phyloP scores from a whole-genome alignment of 2,797 vertebrate genomes.

The Morelia viridis region DNA sequence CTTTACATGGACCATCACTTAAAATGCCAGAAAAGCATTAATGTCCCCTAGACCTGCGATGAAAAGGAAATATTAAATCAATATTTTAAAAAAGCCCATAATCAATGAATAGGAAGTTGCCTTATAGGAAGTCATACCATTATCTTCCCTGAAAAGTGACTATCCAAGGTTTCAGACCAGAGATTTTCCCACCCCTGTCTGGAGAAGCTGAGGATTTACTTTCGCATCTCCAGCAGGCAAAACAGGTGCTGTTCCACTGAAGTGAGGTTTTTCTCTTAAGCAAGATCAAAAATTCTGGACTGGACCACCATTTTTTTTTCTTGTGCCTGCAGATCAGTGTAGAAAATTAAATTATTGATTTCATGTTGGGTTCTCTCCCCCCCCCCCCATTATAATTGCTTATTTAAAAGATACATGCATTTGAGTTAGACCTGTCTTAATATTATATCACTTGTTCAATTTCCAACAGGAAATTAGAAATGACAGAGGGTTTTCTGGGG shows the following conservation, averaged over 20 bases:
- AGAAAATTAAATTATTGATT: too few species aligned
- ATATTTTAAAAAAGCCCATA: too few species aligned
- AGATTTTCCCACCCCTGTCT: neutral
- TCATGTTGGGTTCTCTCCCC: neutral
- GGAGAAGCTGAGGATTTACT: neutral
- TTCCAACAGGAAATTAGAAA: neutral
- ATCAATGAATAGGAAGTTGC: neutral
- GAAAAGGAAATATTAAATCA: neutral
- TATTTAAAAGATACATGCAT: neutral
- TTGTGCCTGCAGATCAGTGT: neutral
- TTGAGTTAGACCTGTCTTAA: neutral
- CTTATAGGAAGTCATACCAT: neutral
- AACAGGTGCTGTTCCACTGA: neutral
- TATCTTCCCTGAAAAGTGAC: neutral
- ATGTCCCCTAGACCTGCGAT: slow-evolving; percentile 38
- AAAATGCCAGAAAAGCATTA: slow-evolving; percentile 50
- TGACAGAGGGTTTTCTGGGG: neutral
- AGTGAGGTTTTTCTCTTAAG: neutral
- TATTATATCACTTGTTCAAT: neutral
- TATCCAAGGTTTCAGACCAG: neutral
- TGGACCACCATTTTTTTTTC: too few species aligned
- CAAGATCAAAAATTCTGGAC: neutral
- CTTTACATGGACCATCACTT: slow-evolving; percentile 47
- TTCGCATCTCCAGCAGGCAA: neutral
- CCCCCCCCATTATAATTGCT: neutral